phyloP scores from a whole-genome alignment of 2,797 vertebrate species.

The Bucorvus abyssinicus region DNA sequence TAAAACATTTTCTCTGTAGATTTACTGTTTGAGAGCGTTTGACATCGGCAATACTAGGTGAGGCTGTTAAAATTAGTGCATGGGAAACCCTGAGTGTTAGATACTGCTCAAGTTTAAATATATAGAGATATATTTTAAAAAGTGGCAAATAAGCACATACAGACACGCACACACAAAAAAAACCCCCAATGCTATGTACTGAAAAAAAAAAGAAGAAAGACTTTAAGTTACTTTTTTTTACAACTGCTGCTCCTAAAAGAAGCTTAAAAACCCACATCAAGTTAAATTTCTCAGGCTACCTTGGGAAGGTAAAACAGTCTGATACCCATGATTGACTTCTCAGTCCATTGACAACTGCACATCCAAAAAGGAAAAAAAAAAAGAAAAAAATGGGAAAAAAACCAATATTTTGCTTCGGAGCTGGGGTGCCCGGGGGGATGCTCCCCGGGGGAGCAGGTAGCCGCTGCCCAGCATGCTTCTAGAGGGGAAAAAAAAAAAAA shows the following conservation, averaged over 20 bases:
- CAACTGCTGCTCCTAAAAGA: constrained; percentile 40
- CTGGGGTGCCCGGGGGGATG: constrained; percentile 7
- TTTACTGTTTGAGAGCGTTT: constrained; percentile 28
- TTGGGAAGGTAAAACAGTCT: constrained; percentile 53
- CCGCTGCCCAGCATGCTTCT: constrained; percentile 29
- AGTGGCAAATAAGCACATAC: constrained; percentile 65
- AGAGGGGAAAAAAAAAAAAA: neutral
- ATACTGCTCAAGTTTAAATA: constrained; percentile 25
- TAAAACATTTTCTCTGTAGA: constrained; percentile 21
- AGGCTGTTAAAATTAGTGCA: constrained; percentile 65
- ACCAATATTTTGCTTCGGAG: neutral
- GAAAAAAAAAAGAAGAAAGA: constrained; percentile 8
- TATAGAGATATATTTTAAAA: constrained; percentile 10
- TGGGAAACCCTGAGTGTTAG: constrained; percentile 44
- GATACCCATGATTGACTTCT: constrained; percentile 42
- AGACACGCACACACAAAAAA: constrained; percentile 58
- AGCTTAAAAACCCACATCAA: constrained; percentile 43
- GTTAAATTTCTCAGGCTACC: constrained; percentile 36
- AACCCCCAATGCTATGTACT: constrained; percentile 20
- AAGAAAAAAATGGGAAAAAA: neutral
- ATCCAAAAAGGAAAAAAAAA: neutral
- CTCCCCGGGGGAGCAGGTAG: neutral
- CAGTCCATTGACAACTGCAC: constrained; percentile 45
- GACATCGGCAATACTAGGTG: constrained; percentile 9
- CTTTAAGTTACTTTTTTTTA: constrained; percentile 15